These are phyloP conservation scores for Chiloscyllium plagiosum DNA, from an alignment of 2,113 vertebrate species.

Conservation along the genomic window DNA sequence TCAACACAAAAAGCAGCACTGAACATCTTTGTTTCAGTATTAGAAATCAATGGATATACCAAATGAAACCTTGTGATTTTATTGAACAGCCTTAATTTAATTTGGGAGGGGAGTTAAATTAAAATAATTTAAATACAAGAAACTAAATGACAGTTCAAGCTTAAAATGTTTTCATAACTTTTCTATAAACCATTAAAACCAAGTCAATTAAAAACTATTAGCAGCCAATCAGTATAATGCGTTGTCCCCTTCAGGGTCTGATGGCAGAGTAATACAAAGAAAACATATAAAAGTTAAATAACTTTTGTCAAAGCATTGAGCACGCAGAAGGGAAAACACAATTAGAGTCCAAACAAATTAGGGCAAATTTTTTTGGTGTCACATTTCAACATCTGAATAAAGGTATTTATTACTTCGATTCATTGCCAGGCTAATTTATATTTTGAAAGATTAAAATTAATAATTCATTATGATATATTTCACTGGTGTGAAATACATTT, in stretches of 20 bases:
- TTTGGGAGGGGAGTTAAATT: too few relatives aligned
- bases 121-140: conserved; percentile 12
- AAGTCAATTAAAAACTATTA: neutral
- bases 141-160: neutral
- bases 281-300: neutral
- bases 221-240: neutral
- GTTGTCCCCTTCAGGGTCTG: too few relatives aligned
- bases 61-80: too few relatives aligned
- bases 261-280: neutral
- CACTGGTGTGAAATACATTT: neutral
- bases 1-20: neutral
- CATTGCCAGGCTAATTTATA: neutral
- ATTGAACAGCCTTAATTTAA: too few relatives aligned
- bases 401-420: neutral
- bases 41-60: too few relatives aligned
- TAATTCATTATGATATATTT: neutral
- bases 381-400: conserved; percentile 13
- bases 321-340: neutral
- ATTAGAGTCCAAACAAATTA: neutral
- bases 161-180: neutral
- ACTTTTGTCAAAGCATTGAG: neutral
- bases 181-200: neutral
- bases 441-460: neutral
- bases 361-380: neutral
- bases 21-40: neutral